These are phyloP conservation scores for Lepus americanus DNA, from an alignment of 2,113 vertebrate species.

Conservation along the genomic window DNA sequence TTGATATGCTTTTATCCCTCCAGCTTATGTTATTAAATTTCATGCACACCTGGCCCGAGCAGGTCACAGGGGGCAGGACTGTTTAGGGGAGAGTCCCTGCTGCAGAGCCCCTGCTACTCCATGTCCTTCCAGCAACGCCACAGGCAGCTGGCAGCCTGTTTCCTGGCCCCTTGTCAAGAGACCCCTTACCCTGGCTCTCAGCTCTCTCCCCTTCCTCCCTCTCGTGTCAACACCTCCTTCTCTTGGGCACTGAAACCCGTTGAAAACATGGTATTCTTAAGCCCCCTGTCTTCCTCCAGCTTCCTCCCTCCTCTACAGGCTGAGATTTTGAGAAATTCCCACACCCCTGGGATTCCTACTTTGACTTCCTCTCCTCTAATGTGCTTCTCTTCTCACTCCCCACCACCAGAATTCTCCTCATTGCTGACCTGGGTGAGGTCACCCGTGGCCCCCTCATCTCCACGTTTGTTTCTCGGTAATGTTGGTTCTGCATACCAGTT, in stretches of 20 bases:
- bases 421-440: not conserved
- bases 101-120: not conserved
- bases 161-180: not conserved
- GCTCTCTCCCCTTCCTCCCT: not conserved
- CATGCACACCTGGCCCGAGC: not conserved
- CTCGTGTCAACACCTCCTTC: not conserved
- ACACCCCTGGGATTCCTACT: not conserved
- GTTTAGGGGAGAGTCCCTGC: not conserved
- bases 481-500: not conserved
- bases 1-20: not conserved
- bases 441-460: not conserved
- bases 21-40: not conserved
- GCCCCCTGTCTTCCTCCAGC: not conserved
- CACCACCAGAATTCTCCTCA: not conserved
- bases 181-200: not conserved
- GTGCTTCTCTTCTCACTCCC: not conserved
- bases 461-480: not conserved
- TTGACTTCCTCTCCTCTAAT: not conserved
- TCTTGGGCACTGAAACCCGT: not conserved
- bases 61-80: not conserved
- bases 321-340: not conserved
- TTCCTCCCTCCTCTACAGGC: not conserved
- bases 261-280: not conserved
- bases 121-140: not conserved
- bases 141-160: accelerated